A percentile compares a stretch with the other conserved stretches of the same genome.
Conservation (phyloP, 2,113 vertebrate genomes). For the Tragelaphus scriptus region DNA sequence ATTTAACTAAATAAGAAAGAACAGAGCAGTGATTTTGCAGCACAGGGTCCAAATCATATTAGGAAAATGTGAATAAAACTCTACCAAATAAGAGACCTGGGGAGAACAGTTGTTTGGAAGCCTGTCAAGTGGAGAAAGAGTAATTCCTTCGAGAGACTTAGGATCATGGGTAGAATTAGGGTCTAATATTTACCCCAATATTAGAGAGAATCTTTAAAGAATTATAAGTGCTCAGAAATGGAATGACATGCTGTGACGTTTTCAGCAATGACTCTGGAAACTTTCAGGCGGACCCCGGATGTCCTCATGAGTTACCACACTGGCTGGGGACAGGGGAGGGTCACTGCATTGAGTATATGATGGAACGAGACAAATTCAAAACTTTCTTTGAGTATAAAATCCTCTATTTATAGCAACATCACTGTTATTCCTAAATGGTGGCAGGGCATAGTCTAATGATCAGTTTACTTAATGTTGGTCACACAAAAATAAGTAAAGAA, state of each 20-base stretch:
- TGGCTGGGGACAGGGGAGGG: neutral
- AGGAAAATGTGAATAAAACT: neutral
- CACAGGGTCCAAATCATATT: neutral
- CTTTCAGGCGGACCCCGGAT: neutral
- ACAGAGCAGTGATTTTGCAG: neutral
- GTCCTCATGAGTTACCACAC: rapidly evolving
- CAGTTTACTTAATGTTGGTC: neutral
- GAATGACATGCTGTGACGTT: neutral
- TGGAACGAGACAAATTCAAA: neutral
- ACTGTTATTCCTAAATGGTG: neutral
- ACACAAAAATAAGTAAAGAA: neutral
- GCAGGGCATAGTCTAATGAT: neutral
- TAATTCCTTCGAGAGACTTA: neutral
- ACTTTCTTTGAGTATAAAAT: neutral
- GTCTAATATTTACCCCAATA: neutral
- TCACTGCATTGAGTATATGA: neutral
- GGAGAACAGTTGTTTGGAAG: neutral
- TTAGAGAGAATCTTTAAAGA: neutral
- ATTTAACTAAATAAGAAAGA: neutral
- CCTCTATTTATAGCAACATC: neutral
- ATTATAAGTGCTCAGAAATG: neutral
- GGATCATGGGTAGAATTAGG: neutral
- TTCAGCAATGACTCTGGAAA: neutral
- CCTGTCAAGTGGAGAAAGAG: neutral
- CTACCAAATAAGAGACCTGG: neutral